Evolutionary conservation across 2,113 vertebrate genomes (phyloP).

Genomic region (Passerina amoena): DNA sequence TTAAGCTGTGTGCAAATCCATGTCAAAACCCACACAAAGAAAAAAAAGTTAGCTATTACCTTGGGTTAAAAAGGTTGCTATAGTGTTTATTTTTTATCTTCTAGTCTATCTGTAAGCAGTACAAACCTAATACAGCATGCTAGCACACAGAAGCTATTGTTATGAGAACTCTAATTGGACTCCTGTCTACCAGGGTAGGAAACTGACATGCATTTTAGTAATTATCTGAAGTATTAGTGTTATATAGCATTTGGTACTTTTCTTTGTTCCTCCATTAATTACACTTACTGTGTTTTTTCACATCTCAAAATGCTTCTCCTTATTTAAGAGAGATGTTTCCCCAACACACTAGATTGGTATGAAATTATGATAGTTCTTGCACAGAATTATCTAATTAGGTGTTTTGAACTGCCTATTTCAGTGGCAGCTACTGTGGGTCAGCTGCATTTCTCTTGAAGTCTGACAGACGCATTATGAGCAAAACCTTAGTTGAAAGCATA

Average conservation of each 20-base stretch:
- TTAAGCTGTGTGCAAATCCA: not conserved
- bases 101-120: slow-evolving; percentile 42
- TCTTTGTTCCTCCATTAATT: slow-evolving; percentile 30
- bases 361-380: not conserved
- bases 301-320: not conserved
- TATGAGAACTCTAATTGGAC: slow-evolving; percentile 54
- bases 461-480: not conserved
- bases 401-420: not conserved
- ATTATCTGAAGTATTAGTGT: slow-evolving; percentile 60
- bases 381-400: not conserved
- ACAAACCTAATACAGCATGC: slow-evolving; percentile 58
- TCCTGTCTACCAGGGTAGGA: slow-evolving; percentile 48
- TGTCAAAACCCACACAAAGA: slow-evolving; percentile 14
- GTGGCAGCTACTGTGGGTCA: not conserved
- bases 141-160: slow-evolving; percentile 53
- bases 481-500: not conserved
- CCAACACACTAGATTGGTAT: not conserved
- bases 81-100: slow-evolving; percentile 64
- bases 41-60: slow-evolving; percentile 10
- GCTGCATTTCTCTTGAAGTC: slow-evolving; percentile 3
- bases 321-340: not conserved
- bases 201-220: slow-evolving; percentile 60
- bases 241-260: slow-evolving; percentile 38
- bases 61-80: slow-evolving; percentile 45
- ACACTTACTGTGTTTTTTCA: slow-evolving; percentile 29